Evolutionary conservation across 2,888 invertebrate genomes (phyloP).

Genomic region (Chymomyza caudatula): DNA sequence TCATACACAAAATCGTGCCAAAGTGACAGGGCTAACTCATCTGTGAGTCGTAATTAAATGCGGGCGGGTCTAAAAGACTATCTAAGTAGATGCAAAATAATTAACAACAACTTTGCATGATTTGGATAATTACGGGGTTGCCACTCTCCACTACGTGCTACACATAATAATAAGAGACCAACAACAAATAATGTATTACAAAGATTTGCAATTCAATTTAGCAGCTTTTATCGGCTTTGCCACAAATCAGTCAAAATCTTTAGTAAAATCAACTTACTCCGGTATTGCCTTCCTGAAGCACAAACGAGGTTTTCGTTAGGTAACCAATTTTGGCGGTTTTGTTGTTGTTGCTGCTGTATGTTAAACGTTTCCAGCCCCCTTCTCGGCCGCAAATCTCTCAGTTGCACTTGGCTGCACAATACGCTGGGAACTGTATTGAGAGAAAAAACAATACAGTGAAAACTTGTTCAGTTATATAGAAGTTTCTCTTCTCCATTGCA

Average conservation of each 20-base stretch:
- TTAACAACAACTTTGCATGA: conserved; percentile 26
- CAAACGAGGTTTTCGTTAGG: conserved; percentile 77
- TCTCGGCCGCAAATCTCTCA: conserved; percentile 6
- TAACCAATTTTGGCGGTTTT: conserved; percentile 78
- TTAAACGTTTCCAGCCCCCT: conserved; percentile 20
- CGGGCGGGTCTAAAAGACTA: conserved; percentile 31
- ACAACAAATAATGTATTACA: not conserved
- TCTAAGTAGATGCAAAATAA: conserved; percentile 34
- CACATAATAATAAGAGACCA: conserved; percentile 27
- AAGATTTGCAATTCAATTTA: not conserved
- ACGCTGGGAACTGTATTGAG: conserved; percentile 1
- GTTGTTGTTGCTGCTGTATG: conserved; percentile 16
- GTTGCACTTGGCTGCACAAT: conserved; percentile 43
- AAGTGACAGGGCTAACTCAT: conserved; percentile 52
- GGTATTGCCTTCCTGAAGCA: conserved; percentile 75
- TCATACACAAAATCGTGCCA: conserved; percentile 43
- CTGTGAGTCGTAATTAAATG: conserved; percentile 55
- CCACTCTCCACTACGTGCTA: conserved; percentile 28
- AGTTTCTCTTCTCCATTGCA: not conserved
- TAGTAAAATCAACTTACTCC: conserved; percentile 50
- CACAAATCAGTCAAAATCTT: conserved; percentile 3
- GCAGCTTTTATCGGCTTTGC: not conserved
- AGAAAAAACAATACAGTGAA: conserved; percentile 9
- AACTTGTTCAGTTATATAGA: not conserved
- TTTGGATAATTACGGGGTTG: conserved; percentile 28